Evolutionary conservation across 2,113 vertebrate genomes (phyloP).

Genomic region (Microtus ochrogaster): DNA sequence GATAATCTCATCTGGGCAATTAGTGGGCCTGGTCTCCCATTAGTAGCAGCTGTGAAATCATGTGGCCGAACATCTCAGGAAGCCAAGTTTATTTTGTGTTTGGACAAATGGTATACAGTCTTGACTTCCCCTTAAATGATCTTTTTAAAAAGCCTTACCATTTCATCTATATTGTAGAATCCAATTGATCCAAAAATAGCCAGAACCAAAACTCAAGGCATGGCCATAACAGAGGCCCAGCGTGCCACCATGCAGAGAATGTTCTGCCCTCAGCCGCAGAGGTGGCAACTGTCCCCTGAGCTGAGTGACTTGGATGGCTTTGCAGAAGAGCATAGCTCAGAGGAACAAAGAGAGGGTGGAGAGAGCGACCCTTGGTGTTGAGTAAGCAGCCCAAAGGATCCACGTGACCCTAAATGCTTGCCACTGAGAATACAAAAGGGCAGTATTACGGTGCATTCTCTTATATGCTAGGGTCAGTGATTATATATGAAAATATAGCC

Average conservation of each 20-base stretch:
- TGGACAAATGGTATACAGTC: background rate
- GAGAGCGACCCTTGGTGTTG: background rate
- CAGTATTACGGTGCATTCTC: no score
- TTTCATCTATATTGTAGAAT: constrained; percentile 26
- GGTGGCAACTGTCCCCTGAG: background rate
- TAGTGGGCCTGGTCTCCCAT: background rate
- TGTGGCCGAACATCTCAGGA: background rate
- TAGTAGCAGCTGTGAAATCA: background rate
- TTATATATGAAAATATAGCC: background rate
- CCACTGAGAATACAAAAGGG: background rate
- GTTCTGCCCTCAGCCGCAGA: background rate
- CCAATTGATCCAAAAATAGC: background rate
- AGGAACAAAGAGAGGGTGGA: background rate
- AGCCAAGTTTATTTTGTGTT: constrained; percentile 17
- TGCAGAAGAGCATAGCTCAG: background rate
- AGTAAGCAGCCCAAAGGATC: background rate
- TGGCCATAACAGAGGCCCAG: fast-evolving
- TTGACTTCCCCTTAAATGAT: constrained; percentile 29
- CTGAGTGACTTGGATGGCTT: background rate
- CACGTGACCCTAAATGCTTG: background rate
- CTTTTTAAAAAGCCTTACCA: background rate
- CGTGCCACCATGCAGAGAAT: fast-evolving
- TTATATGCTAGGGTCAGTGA: background rate
- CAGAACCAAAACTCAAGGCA: background rate
- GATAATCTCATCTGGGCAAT: constrained; percentile 26